phyloP scores from a whole-genome alignment of 2,797 vertebrate species.

The Iguana delicatissima region DNA sequence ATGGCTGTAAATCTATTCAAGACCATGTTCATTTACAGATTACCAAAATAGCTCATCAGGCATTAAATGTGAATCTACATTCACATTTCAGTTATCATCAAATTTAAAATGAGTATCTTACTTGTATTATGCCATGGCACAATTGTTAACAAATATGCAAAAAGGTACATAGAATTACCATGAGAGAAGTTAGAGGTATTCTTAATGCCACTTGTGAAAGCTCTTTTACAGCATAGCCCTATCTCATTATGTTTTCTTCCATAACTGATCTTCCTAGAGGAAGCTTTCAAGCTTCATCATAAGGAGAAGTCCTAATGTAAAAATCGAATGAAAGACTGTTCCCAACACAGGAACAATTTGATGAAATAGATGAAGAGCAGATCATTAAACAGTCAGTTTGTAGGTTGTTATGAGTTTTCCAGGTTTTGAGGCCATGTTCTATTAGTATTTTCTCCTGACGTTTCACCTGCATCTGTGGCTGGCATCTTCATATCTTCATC shows the following conservation, averaged over 20 bases:
- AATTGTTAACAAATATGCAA: not conserved
- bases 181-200: not conserved
- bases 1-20: not conserved
- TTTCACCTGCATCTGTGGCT: too few relatives aligned
- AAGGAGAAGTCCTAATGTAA: not conserved
- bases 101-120: not conserved
- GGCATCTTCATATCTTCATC: too few relatives aligned
- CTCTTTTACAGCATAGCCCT: not conserved
- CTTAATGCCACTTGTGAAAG: conserved; percentile 1
- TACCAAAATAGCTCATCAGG: not conserved
- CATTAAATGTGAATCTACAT: not conserved
- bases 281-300: not conserved
- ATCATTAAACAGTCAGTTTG: too few relatives aligned
- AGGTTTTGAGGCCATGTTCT: too few relatives aligned
- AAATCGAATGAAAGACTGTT: not conserved
- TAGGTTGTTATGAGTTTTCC: too few relatives aligned
- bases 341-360: not conserved
- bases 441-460: too few relatives aligned
- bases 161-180: too few relatives aligned
- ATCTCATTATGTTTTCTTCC: not conserved
- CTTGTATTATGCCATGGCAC: not conserved
- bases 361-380: not conserved
- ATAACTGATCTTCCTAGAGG: not conserved
- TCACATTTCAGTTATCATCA: not conserved
- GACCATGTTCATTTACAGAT: not conserved